Evolutionary conservation across 2,113 vertebrate genomes (phyloP).

Genomic region (Carlito syrichta): DNA sequence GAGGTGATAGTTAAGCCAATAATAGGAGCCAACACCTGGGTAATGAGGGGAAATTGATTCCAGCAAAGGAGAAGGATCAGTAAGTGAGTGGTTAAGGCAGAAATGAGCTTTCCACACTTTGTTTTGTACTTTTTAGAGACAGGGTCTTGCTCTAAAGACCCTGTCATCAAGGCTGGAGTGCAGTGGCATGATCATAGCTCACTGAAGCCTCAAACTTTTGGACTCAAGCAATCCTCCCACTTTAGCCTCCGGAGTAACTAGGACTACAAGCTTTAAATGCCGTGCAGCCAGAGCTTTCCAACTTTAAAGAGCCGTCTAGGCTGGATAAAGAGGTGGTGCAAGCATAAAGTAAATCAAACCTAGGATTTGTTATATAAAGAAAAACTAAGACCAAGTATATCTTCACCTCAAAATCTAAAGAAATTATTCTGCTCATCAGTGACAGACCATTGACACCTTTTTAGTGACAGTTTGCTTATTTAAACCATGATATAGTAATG

Average conservation of each 20-base stretch:
- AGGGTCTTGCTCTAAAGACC: no score
- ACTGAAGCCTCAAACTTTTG: no score
- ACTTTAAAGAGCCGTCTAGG: neutral
- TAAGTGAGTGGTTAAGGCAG: neutral
- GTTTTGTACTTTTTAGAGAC: no score
- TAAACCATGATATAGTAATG: neutral
- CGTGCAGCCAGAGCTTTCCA: no score
- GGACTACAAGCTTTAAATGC: no score
- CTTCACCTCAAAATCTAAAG: neutral
- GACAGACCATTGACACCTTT: neutral
- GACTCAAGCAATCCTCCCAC: no score
- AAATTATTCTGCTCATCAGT: neutral
- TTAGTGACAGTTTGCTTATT: neutral
- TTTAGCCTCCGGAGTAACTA: no score
- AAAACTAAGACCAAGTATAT: neutral
- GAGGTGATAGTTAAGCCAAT: no score
- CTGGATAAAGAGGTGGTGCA: neutral
- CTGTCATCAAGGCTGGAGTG: no score
- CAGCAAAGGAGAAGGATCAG: neutral
- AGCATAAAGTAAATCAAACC: neutral
- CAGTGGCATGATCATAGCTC: no score
- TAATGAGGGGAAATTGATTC: neutral
- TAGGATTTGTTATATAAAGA: neutral
- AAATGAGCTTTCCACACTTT: neutral
- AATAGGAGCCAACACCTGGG: neutral